Evolutionary conservation across 2,113 vertebrate species (phyloP).

Genomic region (Saccopteryx bilineata): DNA sequence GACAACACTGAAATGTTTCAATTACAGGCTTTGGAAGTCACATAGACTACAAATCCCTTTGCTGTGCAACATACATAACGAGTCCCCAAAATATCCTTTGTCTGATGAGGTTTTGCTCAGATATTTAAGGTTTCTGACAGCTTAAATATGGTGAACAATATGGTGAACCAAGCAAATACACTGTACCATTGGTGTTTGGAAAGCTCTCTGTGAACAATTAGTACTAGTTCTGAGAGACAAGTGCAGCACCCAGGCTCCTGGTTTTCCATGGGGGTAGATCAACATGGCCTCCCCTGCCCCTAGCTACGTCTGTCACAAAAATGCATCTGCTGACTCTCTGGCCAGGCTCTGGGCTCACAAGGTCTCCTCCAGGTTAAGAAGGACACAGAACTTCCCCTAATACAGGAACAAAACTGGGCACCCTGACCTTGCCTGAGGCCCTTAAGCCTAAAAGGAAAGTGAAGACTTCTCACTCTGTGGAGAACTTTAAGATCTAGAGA

Average conservation of each 20-base stretch:
- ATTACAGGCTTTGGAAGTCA: conserved; percentile 64
- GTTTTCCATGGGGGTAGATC: not conserved
- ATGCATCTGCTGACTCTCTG: not conserved
- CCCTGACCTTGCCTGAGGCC: not conserved
- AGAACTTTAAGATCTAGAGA: conserved; percentile 26
- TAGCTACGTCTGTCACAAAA: not conserved
- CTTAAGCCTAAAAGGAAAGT: not conserved
- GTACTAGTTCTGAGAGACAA: conserved; percentile 62
- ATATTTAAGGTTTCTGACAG: conserved; percentile 73
- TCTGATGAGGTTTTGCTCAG: conserved; percentile 81
- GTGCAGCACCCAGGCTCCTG: not conserved
- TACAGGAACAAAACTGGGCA: not conserved
- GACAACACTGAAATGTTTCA: conserved; percentile 31
- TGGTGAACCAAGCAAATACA: conserved; percentile 67
- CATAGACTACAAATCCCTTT: conserved; percentile 61
- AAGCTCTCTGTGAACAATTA: conserved; percentile 72
- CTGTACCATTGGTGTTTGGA: conserved; percentile 67
- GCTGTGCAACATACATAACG: conserved; percentile 71
- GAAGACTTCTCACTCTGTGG: not conserved
- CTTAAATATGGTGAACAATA: conserved; percentile 80
- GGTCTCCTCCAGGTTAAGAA: conserved; percentile 5
- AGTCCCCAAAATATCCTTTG: conserved; percentile 80
- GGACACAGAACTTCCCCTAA: not conserved
- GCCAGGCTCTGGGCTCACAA: not conserved
- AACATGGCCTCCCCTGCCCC: not conserved